Base-by-base conservation (phyloP, 92 coral and sea anemone species). In the Palythoa caribaeorum region DNA sequence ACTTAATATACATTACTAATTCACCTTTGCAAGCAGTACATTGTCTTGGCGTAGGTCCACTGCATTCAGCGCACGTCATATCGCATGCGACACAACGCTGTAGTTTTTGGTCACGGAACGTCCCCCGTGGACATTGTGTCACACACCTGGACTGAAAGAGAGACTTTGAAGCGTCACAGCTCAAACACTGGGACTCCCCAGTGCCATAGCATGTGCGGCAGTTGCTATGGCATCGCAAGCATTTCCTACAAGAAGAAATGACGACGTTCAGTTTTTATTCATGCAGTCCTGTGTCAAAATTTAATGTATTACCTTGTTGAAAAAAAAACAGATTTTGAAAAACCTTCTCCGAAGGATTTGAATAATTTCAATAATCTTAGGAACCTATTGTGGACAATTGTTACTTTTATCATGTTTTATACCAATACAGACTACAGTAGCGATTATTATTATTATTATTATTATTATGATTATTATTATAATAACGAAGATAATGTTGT, bases 21-120 rank as follows among this genome's bases (percentile, higher is more conserved):
- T 54, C 91, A 96, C 99, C 99, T 95, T 87, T 93, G 84, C 99
- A 96, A 62, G 90, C 50, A 6, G 71, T 87, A 40, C 99, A 96
- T 76, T 94, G 69, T 2, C 40, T 55, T 20, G 87, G 65, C 4
- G 92, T 87, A 36, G 92, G 71, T 19, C 97, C 98, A 84, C 44
- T 84, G 35, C 99, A 96, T 20, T 94, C 60, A 16, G 91, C 87
- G 55, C 99, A 96, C 35, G 90, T 84, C 44, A 90, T 35, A 62
- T 94, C 92, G 60, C 99, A 96, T 1, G 60, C 47, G 59, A 59
- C 79, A 86, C 99, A 96, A n/a, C 89, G 93, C 51, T 89, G 90
- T 69, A 80, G 63, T 10, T 88, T 70, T 73, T 76, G 89, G 83
- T 93, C 87, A 74, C 66, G 87, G 80, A 92, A 95, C 87, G 88